phyloP scores from a whole-genome alignment of 1,140 invertebrate species.

The Sycophaga agraensis region DNA sequence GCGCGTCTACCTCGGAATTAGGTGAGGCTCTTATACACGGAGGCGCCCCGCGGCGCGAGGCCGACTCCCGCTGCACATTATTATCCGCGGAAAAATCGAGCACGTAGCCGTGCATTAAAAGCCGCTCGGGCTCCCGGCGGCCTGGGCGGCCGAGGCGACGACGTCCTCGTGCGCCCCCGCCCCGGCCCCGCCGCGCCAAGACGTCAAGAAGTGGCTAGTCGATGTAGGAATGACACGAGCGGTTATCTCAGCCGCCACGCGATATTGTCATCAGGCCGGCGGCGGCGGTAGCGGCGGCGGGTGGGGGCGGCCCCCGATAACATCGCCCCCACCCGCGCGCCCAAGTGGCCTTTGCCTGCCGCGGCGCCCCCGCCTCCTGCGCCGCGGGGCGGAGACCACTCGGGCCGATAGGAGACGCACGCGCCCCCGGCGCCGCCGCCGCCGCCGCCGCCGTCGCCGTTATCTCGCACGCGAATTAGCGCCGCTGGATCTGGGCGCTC shows the following conservation, averaged over 20 bases:
- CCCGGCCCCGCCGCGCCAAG: slow-evolving; percentile 8
- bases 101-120: slow-evolving; percentile 6
- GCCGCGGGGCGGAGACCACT: slow-evolving; percentile 52
- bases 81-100: slow-evolving; percentile 25
- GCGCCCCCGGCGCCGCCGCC: not conserved
- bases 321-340: slow-evolving; percentile 42
- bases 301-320: slow-evolving; percentile 39
- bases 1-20: slow-evolving; percentile 1
- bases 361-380: slow-evolving; percentile 35
- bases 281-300: not conserved
- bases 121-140: not conserved
- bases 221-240: slow-evolving; percentile 58
- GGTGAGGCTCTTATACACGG: slow-evolving; percentile 14
- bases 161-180: too few species aligned
- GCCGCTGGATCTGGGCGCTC: too few species aligned
- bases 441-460: slow-evolving; percentile 32
- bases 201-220: slow-evolving; percentile 41
- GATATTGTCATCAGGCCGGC: slow-evolving; percentile 52
- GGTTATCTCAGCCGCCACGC: slow-evolving; percentile 58
- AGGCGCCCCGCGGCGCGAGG: too few species aligned
- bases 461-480: slow-evolving; percentile 59
- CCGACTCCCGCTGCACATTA: not conserved
- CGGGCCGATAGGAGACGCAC: slow-evolving; percentile 45
- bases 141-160: not conserved
- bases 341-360: slow-evolving; percentile 53